These are phyloP conservation scores for Druceiella hillmani DNA, from an alignment of 2,888 invertebrate species.

Conservation along the genomic window DNA sequence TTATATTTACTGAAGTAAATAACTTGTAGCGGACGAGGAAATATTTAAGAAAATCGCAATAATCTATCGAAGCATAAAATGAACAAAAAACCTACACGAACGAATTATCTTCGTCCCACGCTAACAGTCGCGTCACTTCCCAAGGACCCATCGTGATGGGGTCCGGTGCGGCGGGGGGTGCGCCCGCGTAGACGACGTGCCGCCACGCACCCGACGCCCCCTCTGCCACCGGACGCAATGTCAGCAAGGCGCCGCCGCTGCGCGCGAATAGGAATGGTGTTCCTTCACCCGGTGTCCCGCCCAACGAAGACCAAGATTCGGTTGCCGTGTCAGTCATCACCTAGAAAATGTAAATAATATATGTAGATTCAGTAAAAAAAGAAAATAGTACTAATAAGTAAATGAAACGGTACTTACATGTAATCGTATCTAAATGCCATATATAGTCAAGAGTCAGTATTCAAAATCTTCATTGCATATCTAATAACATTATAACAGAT, in stretches of 20 bases:
- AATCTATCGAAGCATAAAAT: too few relatives aligned
- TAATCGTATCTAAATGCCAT: too few relatives aligned
- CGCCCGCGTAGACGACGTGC: slow-evolving; percentile 32
- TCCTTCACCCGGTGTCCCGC: slow-evolving; percentile 42
- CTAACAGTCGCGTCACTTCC: slow-evolving; percentile 67
- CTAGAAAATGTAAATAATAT: too few relatives aligned
- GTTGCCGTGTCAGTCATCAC: slow-evolving; percentile 16
- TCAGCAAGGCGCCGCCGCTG: slow-evolving; percentile 36
- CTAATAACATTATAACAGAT: too few relatives aligned
- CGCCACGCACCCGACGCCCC: slow-evolving; percentile 45
- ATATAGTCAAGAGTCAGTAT: too few relatives aligned
- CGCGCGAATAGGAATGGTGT: slow-evolving; percentile 37
- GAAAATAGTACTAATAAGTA: too few relatives aligned
- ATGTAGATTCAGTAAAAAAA: too few relatives aligned
- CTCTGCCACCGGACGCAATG: slow-evolving; percentile 48
- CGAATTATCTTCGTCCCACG: slow-evolving; percentile 70
- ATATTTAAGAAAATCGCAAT: too few relatives aligned
- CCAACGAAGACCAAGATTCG: slow-evolving; percentile 41
- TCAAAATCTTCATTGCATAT: too few relatives aligned
- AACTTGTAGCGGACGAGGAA: too few relatives aligned
- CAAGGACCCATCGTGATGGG: slow-evolving; percentile 68
- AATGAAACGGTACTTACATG: too few relatives aligned
- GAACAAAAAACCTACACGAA: slow-evolving; percentile 51
- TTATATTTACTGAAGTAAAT: too few relatives aligned
- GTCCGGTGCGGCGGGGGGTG: slow-evolving; percentile 29